Base-by-base conservation (phyloP, 2,797 vertebrate genomes). In the Discoglossus pictus region DNA sequence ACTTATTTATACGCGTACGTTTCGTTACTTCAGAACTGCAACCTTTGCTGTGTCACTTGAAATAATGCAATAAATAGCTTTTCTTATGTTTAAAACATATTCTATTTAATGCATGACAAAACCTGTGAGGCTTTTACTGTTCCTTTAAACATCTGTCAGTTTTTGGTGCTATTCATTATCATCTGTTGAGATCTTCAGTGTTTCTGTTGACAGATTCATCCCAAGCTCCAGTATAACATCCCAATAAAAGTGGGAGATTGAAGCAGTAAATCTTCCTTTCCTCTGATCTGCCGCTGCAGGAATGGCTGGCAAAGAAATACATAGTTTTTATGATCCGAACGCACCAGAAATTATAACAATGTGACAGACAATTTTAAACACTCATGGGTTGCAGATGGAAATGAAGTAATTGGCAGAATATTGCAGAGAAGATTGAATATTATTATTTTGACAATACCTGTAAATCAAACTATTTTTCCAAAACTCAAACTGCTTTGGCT, bases 221-320 rank as follows among this genome's bases (percentile, higher is more conserved):
- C 38, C 15, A 38, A 2, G 46, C 50, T 15, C 51, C 12, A 5
- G 39, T 48, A 17, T 36, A 68, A 46, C 65, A 61, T 23, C 4
- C 39, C 58, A 61, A 55, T 69, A 69, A 69, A 31, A 46, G 21
- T 50, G n/a, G 40, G 21, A 68, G 51, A 69, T 62, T 62, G 58
- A 39, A 27, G 16, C 34, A 6, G 18, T 69, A 47, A 69, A 69
- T 69, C 67, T 54, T 62, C 31, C 23, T 20, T 8, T 16, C 27
- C 31, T 24, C 11, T 4, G 4, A 24, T 20, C 59, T 23, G 50
- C 59, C 51, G 15, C 21, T 7, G 21, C 25, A 24, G 16, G 16
- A 11, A 46, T 18, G 34, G 31, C 21, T 55, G 66, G 48, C 50
- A 55, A 42, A 15, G 18, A 38, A 23, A 27, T 13, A 31, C 12